These are phyloP conservation scores for Catostomus latipinnis DNA, from an alignment of 2,797 vertebrate species.

Conservation along the genomic window DNA sequence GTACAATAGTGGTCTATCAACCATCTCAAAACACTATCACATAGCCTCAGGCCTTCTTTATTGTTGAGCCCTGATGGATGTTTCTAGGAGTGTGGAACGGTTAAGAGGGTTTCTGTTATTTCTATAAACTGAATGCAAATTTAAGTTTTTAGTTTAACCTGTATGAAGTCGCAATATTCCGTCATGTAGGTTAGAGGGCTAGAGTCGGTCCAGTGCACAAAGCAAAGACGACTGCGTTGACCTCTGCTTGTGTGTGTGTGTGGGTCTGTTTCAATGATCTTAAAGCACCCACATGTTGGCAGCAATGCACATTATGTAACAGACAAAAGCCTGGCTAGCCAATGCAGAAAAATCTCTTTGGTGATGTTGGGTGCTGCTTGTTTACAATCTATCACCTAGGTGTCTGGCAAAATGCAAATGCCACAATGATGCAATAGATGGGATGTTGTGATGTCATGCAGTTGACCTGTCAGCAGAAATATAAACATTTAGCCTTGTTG, in stretches of 20 bases:
- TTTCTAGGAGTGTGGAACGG: neutral
- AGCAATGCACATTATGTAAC: conserved; percentile 75
- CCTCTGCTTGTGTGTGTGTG: conserved; percentile 55
- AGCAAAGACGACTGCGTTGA: conserved; percentile 62
- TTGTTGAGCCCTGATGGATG: neutral
- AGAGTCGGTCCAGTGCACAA: conserved; percentile 10
- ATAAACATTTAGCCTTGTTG: neutral
- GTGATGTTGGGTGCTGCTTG: conserved; percentile 56
- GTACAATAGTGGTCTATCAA: neutral
- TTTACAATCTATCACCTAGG: conserved; percentile 44
- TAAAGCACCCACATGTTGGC: conserved; percentile 76
- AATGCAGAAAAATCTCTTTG: conserved; percentile 70
- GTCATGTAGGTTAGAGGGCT: conserved; percentile 35
- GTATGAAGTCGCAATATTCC: neutral
- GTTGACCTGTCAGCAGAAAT: neutral
- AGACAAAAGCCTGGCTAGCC: conserved; percentile 75
- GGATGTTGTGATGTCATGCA: neutral
- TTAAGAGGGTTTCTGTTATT: neutral
- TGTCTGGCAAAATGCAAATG: conserved; percentile 14
- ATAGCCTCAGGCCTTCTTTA: neutral
- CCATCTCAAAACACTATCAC: neutral
- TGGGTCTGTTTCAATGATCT: conserved; percentile 65
- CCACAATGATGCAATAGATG: neutral
- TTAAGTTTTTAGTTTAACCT: conserved; percentile 17
- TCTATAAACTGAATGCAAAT: conserved; percentile 1